Base-by-base conservation (phyloP, 2,888 invertebrate species). In the Linnaemya tessellans region DNA sequence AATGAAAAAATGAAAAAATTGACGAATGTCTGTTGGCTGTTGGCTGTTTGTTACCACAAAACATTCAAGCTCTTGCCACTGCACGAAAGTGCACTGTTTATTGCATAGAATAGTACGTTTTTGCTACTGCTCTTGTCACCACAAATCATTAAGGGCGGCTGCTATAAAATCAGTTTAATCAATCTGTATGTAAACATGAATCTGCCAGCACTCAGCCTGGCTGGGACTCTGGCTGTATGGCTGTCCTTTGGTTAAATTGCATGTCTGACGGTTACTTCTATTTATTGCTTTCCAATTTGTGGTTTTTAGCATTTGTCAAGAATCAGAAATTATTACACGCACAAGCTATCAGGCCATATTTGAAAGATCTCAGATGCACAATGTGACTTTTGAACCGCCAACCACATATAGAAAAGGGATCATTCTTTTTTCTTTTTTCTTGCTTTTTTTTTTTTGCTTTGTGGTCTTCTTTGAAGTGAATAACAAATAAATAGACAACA, bases 81-180 rank as follows among this genome's bases (percentile, higher is more conserved):
- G 70, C 75, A 65, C 64, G 64, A 35, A 64, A 73, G 35, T 71
- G 56, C 56, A 43, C 3, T 15, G 11, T 80, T 67, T 73, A 81
- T 62, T 41, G 51, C 74, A 60, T 1, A 49, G 70, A 74, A 75
- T 71, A 77, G 11, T 71, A 54, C 71, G 71, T 80, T 41, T 67
- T 75, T 49, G 81, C 81, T 81, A 81, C 84, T 74, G 78, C 78
- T 81, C 73, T 78, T 70, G 67, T 65, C 67, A 84, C 84, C 84
- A 58, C 84, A 84, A 84, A 78, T 81, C 78, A 81, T 84, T 78
- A 84, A 78, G 73, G 71, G 81, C 84, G 68, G 81, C 74, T 81
- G 74, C 68, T 79, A 82, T 70, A 80, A 80, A 85, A 78, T 80
- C 78, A 64, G 78, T 81, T 85, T 79, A 81, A 80, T 84, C 84